Evolutionary conservation across 2,797 vertebrate genomes (phyloP), one percentile per base, ranked within the genome.

Genomic region (Anolis apletophallus): DNA sequence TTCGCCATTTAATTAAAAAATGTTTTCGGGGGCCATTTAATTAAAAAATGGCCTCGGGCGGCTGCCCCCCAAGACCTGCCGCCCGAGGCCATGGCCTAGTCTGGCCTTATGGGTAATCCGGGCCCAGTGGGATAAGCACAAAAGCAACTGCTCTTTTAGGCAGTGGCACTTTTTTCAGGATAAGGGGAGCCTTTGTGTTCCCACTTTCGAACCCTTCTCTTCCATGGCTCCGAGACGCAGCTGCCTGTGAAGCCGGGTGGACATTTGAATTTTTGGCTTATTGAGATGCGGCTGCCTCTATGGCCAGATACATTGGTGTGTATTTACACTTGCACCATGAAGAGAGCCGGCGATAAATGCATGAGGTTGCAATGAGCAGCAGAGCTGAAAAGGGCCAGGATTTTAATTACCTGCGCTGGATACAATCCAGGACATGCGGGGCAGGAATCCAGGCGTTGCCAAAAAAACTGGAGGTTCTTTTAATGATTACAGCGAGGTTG

Each of bases 351-450:
- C 7, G 1, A 14, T 34, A 40, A 40, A 76, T 52, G 83, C 57
- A n/a, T 59, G 23, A 76, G 29, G 73, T 61, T 26, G 55, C 40
- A 80, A 67, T 12, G 68, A 73, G 67, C 76, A 79, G 40, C 50
- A 14, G 64, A 81, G 79, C 61, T n/a, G 54, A 78, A 72, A 72
- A 26, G 29, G 5, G 32, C 46, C 46, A 61, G 81, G 34, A 79
- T 87, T 87, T 83, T 87, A 87, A 83, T 88, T 88, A 85, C 83
- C 79, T 82, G 74, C 72, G 67, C 55, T 85, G 87, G 84, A 82
- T 6, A 4, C 17, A 17, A 46, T 85, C 84, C 84, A 85, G 84
- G 46, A 29, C 74, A 19, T 55, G 1, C 10, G 73, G 72, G 67
- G 67, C 50, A 40, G 23, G 46, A 32, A 55, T 52, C 26, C 5